Evolutionary conservation across 2,888 invertebrate genomes (phyloP).

Genomic region (Zaprionus bogoriensis): DNA sequence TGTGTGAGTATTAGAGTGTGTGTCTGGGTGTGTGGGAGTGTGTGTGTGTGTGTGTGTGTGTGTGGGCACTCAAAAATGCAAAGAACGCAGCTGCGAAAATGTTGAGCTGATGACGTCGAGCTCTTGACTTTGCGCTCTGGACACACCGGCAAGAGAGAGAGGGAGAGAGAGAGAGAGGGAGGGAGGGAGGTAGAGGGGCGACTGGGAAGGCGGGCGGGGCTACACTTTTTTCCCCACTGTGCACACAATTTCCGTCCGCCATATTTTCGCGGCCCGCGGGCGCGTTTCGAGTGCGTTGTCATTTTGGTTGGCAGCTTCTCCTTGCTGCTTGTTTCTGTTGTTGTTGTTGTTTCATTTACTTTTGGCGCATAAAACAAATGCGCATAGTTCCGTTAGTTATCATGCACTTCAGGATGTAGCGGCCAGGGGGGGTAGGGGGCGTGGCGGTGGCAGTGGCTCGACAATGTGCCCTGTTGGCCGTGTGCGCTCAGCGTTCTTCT

Average conservation of each 20-base stretch:
- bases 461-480: constrained; percentile 59
- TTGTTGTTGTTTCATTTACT: constrained; percentile 72
- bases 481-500: constrained; percentile 12
- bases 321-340: constrained; percentile 26
- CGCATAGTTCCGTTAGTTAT: constrained; percentile 65
- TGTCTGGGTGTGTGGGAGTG: background rate
- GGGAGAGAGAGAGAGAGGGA: background rate
- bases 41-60: constrained; percentile 28
- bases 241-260: constrained; percentile 67
- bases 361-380: constrained; percentile 72
- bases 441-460: too few species aligned
- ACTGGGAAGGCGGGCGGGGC: background rate
- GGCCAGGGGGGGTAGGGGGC: too few species aligned
- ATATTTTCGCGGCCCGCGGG: constrained; percentile 55
- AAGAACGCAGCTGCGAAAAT: constrained; percentile 55
- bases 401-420: constrained; percentile 48
- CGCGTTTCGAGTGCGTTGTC: constrained; percentile 46
- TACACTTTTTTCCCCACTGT: constrained; percentile 26
- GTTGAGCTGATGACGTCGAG: constrained; percentile 50
- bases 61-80: constrained; percentile 57
- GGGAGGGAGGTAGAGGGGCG: background rate
- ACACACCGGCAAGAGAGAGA: background rate
- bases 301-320: constrained; percentile 41
- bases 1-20: constrained; percentile 13
- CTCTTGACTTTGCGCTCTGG: constrained; percentile 31